Evolutionary conservation across 2,797 vertebrate species (phyloP).

Genomic region (Typhlichthys subterraneus): DNA sequence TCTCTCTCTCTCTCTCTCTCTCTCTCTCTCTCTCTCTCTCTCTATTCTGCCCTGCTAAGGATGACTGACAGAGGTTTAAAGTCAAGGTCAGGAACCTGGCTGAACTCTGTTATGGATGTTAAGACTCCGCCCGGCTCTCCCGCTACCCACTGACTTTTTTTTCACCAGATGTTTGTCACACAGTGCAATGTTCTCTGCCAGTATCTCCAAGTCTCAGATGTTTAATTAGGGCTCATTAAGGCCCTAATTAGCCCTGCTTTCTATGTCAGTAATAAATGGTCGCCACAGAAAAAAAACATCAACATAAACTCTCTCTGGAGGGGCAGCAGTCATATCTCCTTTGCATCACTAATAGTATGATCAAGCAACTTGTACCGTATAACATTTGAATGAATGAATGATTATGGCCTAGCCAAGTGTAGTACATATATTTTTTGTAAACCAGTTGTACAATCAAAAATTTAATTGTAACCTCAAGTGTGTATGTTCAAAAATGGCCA

Average conservation of each 20-base stretch:
- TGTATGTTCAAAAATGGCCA: too few species aligned
- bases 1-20: slow-evolving; percentile 32
- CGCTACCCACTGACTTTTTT: slow-evolving; percentile 48
- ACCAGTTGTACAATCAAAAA: too few species aligned
- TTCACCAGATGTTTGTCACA: slow-evolving; percentile 75
- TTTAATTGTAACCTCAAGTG: too few species aligned
- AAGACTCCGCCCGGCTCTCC: slow-evolving; percentile 35
- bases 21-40: neutral
- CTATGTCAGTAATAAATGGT: slow-evolving; percentile 76
- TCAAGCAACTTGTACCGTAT: slow-evolving; percentile 22
- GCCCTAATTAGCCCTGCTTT: slow-evolving; percentile 45
- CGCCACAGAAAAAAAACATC: slow-evolving; percentile 54
- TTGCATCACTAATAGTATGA: slow-evolving; percentile 44
- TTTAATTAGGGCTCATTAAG: slow-evolving; percentile 79
- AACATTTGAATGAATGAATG: too few species aligned
- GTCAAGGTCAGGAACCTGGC: slow-evolving; percentile 63
- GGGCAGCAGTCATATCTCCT: slow-evolving; percentile 42
- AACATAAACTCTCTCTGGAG: slow-evolving; percentile 65
- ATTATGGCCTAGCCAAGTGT: too few species aligned
- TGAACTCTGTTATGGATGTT: slow-evolving; percentile 26
- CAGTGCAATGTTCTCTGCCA: slow-evolving; percentile 70
- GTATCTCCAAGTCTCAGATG: slow-evolving; percentile 64
- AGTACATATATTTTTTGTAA: too few species aligned
- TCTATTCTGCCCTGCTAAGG: slow-evolving; percentile 17
- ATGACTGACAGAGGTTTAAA: slow-evolving; percentile 73